Evolutionary conservation across 2,797 vertebrate species (phyloP).

Genomic region (Diplodus puntazzo): DNA sequence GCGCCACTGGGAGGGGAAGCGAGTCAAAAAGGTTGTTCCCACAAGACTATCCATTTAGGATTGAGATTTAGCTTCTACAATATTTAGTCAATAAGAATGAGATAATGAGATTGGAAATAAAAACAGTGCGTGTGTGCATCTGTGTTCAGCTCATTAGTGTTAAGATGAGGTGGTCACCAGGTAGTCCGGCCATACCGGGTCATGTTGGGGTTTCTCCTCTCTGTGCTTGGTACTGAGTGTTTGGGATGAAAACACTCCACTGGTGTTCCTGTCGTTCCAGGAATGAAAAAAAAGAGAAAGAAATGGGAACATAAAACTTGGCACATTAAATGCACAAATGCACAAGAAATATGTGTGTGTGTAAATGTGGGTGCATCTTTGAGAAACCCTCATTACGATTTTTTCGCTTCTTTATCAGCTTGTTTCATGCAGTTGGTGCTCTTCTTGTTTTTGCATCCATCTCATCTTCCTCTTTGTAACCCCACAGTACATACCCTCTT

Average conservation of each 20-base stretch:
- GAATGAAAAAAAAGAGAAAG: slow-evolving; percentile 2
- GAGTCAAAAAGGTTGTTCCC: background rate
- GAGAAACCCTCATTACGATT: background rate
- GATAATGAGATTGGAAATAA: background rate
- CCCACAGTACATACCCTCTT: no score
- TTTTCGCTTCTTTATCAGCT: background rate
- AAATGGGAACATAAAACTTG: background rate
- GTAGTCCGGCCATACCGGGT: slow-evolving; percentile 30
- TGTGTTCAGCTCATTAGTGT: slow-evolving; percentile 5
- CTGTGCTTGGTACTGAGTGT: slow-evolving; percentile 44
- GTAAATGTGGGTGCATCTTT: background rate
- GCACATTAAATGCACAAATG: background rate
- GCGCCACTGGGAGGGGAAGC: no score
- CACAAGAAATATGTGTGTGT: background rate
- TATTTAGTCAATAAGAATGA: background rate
- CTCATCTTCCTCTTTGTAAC: background rate
- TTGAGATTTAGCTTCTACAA: background rate
- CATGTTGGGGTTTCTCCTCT: slow-evolving; percentile 42
- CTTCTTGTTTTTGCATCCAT: background rate
- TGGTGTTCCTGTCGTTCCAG: slow-evolving; percentile 3
- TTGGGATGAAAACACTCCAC: slow-evolving; percentile 49
- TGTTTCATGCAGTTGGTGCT: background rate
- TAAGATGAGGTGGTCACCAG: slow-evolving; percentile 15
- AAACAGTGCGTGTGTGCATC: background rate
- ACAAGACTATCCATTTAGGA: background rate